Conservation (phyloP, 2,113 vertebrate species). For the Corvus moneduloides region DNA sequence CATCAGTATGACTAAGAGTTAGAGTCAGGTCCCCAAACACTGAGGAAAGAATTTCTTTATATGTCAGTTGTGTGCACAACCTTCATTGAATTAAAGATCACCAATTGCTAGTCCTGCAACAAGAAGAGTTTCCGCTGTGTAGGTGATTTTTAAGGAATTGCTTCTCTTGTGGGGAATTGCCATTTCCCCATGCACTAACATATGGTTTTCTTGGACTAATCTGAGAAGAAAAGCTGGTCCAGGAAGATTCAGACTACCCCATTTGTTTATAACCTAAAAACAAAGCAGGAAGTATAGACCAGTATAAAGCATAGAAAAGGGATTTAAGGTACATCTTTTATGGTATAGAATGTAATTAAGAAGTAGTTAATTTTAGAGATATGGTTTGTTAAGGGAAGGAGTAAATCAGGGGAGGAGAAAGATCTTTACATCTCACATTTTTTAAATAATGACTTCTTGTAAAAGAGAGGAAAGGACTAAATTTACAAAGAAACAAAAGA, state of each 20-base stretch:
- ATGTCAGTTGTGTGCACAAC: neutral
- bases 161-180: neutral
- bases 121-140: neutral
- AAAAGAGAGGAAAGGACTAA: slow-evolving; percentile 54
- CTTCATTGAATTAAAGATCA: neutral
- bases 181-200: neutral
- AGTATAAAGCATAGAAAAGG: neutral
- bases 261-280: neutral
- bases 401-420: neutral
- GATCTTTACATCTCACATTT: slow-evolving; percentile 13
- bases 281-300: neutral
- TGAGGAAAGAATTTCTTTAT: neutral
- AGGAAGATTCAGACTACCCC: neutral
- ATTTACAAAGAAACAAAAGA: slow-evolving; percentile 43
- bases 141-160: neutral
- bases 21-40: neutral
- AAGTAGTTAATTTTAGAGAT: neutral
- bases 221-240: neutral
- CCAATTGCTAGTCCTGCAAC: neutral
- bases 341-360: neutral
- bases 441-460: slow-evolving; percentile 31
- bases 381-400: neutral
- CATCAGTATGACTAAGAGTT: neutral
- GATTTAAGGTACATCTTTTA: neutral
- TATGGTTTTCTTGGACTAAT: neutral